These are phyloP conservation scores for Caenorhabditis briggsae DNA, from an alignment of 1,140 invertebrate species.

Conservation along the genomic window DNA sequence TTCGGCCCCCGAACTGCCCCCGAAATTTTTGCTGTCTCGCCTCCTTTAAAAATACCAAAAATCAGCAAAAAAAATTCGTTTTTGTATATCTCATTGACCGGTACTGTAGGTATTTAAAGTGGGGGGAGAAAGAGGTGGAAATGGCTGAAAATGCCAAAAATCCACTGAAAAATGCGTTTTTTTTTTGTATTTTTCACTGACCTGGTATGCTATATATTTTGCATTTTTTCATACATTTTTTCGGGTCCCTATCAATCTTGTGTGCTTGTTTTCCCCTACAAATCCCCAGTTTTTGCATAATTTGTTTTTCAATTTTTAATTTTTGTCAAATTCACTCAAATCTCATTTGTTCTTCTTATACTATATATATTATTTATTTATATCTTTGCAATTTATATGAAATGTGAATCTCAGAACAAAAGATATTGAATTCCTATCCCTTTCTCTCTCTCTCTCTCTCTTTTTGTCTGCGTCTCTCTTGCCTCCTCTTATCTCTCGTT, in stretches of 20 bases:
- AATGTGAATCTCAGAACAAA: neutral
- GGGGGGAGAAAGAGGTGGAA: no score
- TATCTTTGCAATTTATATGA: no score
- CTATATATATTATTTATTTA: neutral
- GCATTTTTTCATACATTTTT: neutral
- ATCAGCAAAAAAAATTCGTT: no score
- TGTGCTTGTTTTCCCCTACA: neutral
- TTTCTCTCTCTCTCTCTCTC: neutral
- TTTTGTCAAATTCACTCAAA: neutral
- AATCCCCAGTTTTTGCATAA: constrained; percentile 2
- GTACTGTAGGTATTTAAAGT: no score
- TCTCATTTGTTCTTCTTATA: neutral
- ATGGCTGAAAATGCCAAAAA: no score
- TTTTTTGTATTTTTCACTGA: neutral
- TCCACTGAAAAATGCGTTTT: neutral
- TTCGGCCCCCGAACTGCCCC: no score
- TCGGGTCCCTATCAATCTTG: neutral
- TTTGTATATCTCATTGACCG: no score
- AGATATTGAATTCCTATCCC: neutral
- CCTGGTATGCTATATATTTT: neutral
- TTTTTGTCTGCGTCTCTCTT: neutral
- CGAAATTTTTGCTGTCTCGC: no score
- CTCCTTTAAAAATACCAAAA: no score
- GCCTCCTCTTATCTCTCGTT: no score
- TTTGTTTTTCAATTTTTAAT: neutral